These are phyloP conservation scores for Bufotes viridis DNA, from an alignment of 2,797 vertebrate genomes.

Conservation along the genomic window DNA sequence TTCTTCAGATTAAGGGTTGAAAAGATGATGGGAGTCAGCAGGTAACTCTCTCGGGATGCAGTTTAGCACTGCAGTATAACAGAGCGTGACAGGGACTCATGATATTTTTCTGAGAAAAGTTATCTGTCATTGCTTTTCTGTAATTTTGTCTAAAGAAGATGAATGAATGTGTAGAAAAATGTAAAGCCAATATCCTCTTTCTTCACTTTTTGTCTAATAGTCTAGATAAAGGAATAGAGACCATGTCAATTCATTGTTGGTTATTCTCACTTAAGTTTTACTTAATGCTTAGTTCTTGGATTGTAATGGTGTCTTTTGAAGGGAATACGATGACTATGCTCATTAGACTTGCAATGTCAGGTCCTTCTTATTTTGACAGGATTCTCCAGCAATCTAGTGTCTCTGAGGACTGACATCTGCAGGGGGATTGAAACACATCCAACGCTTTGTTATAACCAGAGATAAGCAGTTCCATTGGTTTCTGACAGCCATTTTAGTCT, in stretches of 20 bases:
- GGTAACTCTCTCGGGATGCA: slow-evolving; percentile 57
- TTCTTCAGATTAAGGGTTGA: slow-evolving; percentile 59
- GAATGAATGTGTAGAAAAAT: slow-evolving; percentile 27
- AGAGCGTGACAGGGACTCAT: slow-evolving; percentile 54
- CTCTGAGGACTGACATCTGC: neutral
- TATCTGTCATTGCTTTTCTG: slow-evolving; percentile 46
- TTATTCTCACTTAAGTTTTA: neutral
- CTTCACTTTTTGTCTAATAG: slow-evolving; percentile 21
- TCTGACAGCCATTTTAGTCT: neutral
- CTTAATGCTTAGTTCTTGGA: neutral
- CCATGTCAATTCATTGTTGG: neutral
- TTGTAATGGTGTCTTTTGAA: neutral
- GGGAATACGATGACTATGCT: neutral
- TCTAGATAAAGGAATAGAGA: neutral
- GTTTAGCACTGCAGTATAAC: slow-evolving; percentile 59
- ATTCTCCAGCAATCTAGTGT: neutral
- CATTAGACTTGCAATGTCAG: neutral
- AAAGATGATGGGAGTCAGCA: slow-evolving; percentile 61
- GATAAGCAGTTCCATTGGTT: neutral
- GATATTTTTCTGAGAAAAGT: slow-evolving; percentile 56
- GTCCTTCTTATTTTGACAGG: neutral
- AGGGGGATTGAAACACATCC: neutral
- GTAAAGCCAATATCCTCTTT: slow-evolving; percentile 28
- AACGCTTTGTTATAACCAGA: neutral
- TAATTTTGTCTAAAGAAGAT: slow-evolving; percentile 47